These are phyloP conservation scores for Ptilodon capucinus DNA, from an alignment of 2,888 invertebrate genomes.

Conservation along the genomic window DNA sequence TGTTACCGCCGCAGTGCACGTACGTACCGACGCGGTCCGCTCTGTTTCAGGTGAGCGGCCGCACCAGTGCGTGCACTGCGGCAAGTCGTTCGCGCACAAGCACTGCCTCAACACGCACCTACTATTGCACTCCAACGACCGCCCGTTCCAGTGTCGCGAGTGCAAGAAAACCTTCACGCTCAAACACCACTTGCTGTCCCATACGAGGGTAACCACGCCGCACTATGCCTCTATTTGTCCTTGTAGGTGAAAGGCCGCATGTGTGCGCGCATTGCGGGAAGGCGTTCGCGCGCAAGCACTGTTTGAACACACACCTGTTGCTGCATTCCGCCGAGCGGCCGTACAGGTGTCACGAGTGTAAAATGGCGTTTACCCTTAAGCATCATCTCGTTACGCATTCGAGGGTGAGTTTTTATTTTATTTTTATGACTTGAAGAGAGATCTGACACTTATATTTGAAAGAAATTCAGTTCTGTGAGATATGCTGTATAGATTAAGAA, in stretches of 20 bases:
- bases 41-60: slow-evolving; percentile 86
- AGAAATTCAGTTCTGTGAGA: too few relatives aligned
- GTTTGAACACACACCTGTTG: slow-evolving; percentile 91
- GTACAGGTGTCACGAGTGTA: slow-evolving; percentile 92
- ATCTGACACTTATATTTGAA: too few relatives aligned
- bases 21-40: slow-evolving; percentile 34
- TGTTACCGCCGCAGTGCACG: slow-evolving; percentile 20
- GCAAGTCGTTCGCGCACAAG: slow-evolving; percentile 91
- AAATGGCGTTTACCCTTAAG: slow-evolving; percentile 92
- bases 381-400: slow-evolving; percentile 92
- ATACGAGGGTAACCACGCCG: slow-evolving; percentile 84
- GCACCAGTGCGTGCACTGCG: slow-evolving; percentile 90
- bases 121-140: slow-evolving; percentile 89
- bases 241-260: slow-evolving; percentile 87
- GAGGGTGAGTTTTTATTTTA: slow-evolving; percentile 75
- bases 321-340: slow-evolving; percentile 92
- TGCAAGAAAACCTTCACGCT: slow-evolving; percentile 94
- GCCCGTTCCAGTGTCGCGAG: slow-evolving; percentile 92
- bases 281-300: slow-evolving; percentile 91
- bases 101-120: slow-evolving; percentile 93
- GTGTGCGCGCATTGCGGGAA: slow-evolving; percentile 91
- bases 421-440: too few relatives aligned
- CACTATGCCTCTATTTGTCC: not conserved
- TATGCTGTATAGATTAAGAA: too few relatives aligned
- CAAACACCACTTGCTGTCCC: slow-evolving; percentile 87